Evolutionary conservation across 2,888 invertebrate species (phyloP), one percentile per base, ranked within the genome.

Genomic region (Leptinotarsa rubiginosa): DNA sequence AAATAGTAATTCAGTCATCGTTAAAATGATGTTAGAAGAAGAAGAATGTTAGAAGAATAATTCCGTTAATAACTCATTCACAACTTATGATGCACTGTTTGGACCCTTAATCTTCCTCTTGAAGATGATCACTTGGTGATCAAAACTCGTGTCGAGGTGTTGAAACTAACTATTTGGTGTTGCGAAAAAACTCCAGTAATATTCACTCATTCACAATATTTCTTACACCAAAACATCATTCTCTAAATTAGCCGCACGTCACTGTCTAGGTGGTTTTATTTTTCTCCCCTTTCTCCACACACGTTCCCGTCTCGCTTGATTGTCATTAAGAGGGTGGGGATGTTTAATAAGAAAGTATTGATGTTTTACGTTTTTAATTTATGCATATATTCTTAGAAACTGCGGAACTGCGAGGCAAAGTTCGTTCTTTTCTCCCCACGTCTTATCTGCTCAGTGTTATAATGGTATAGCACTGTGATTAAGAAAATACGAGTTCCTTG

Each of bases 351-450:
- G 85, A 85, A 85, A 85, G 85, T 85, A 85, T 85, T 85, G 85
- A 85, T 85, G 85, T 85, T 85, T 85, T 85, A 84, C 84, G 83
- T 85, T 85, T 85, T 86, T 86, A 86, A 86, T 86, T 86, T 86
- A 86, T 86, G 86, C 86, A 86, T 85, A 85, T 85, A 85, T 85
- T 85, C 84, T 84, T 83, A 81, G 81, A 78, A 76, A 77, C 72
- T 75, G 75, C 76, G 77, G 79, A 70, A 75, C 73, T 74, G 76
- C 69, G 76, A 72, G 72, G 59, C 69, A 62, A 68, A 62, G 72
- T 70, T 75, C 78, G 76, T 74, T 76, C 79, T 76, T 72, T 78
- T 76, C 78, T 74, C 74, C 76, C 75, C 77, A 73, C 77, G 70
- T 78, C 80, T 80, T 80, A 78, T 78, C 80, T 79, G 75, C 59